phyloP scores from a whole-genome alignment of 1,140 invertebrate genomes.

The Nixonia krombeini region DNA sequence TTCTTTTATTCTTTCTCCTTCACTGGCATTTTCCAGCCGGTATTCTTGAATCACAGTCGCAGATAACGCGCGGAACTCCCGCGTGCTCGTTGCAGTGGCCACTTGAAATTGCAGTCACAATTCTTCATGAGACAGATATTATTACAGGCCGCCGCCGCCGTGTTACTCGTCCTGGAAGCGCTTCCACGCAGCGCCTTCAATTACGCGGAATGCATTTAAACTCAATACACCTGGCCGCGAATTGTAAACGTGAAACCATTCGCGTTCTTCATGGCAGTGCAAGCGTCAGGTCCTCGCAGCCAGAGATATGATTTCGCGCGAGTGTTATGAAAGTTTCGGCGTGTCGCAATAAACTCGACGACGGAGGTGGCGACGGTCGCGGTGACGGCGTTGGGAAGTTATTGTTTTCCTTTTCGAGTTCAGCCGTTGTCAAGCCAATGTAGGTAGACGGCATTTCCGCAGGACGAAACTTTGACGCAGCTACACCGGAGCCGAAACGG shows the following conservation, averaged over 20 bases:
- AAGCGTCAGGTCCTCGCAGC: neutral
- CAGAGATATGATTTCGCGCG: conserved; percentile 33
- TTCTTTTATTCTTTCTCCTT: neutral
- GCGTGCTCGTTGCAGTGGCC: conserved; percentile 20
- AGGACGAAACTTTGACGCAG: conserved; percentile 29
- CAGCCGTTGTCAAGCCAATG: conserved; percentile 7
- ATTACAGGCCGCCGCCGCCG: conserved; percentile 43
- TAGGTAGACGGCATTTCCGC: conserved; percentile 14
- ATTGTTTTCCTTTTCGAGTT: conserved; percentile 35
- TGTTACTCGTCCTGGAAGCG: conserved; percentile 35
- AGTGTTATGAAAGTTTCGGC: conserved; percentile 38
- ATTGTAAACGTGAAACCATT: conserved; percentile 39
- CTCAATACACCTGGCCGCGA: conserved; percentile 49
- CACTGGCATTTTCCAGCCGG: neutral
- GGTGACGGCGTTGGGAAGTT: conserved; percentile 14
- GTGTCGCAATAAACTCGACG: conserved; percentile 34
- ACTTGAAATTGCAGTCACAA: conserved; percentile 66
- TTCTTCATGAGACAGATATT: conserved; percentile 66
- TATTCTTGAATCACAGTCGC: conserved; percentile 13
- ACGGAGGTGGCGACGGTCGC: conserved; percentile 5
- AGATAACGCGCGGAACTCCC: conserved; percentile 33
- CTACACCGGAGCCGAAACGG: conserved; percentile 14
- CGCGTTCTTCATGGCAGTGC: conserved; percentile 10
- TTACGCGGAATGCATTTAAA: conserved; percentile 64
- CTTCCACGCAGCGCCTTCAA: conserved; percentile 57